phyloP scores from a whole-genome alignment of 2,797 vertebrate species.

The Gastrophryne carolinensis region DNA sequence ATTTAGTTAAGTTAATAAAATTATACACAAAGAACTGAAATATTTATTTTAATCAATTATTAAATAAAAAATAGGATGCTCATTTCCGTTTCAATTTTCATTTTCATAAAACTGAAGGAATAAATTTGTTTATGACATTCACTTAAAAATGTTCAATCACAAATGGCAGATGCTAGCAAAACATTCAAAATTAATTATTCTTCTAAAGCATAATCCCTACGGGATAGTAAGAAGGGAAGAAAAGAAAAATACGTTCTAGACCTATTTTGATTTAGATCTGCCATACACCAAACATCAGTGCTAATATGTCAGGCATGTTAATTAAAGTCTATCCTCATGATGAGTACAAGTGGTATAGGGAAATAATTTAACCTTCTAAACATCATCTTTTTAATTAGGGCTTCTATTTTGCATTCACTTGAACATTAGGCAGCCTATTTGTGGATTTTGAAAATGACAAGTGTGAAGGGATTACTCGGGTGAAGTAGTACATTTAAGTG shows the following conservation, averaged over 20 bases:
- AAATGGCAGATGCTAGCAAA: conserved; percentile 39
- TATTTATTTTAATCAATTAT: too few species aligned
- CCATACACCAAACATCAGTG: conserved; percentile 29
- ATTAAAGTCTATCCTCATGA: conserved; percentile 57
- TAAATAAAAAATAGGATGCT: not conserved
- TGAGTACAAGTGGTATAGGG: conserved; percentile 45
- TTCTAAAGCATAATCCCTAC: conserved; percentile 35
- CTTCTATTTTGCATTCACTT: conserved; percentile 54
- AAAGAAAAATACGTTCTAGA: conserved; percentile 35
- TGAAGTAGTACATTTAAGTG: conserved; percentile 38
- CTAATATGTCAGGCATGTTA: conserved; percentile 57
- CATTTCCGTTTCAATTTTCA: not conserved
- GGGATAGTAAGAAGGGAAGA: conserved; percentile 46
- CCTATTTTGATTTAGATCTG: conserved; percentile 54
- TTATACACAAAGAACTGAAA: too few species aligned
- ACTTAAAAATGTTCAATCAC: conserved; percentile 45
- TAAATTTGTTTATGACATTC: conserved; percentile 34
- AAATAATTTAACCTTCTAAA: conserved; percentile 62
- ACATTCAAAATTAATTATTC: conserved; percentile 40
- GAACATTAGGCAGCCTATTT: conserved; percentile 41
- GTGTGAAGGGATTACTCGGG: conserved; percentile 21
- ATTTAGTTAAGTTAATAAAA: too few species aligned
- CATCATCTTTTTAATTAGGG: conserved; percentile 57
- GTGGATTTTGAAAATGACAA: conserved; percentile 53
- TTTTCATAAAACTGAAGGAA: conserved; percentile 4